Conservation (phyloP, 92 coral and sea anemone species). For the Pocillopora grandis region DNA sequence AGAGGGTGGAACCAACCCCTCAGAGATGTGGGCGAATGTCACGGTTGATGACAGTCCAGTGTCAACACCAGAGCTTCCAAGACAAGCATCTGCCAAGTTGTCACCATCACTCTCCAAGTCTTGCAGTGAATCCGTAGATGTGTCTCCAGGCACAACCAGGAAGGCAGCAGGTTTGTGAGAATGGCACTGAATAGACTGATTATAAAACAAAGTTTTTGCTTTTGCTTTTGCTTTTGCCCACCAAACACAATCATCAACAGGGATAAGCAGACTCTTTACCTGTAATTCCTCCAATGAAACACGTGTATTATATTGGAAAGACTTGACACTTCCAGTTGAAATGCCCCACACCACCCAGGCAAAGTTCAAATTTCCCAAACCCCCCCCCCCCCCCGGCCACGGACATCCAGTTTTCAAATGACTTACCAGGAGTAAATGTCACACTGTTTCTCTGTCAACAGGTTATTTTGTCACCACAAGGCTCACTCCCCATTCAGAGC, state of each 20-base stretch:
- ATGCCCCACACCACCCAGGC: too few relatives aligned
- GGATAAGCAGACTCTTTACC: too few relatives aligned
- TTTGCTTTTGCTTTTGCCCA: too few relatives aligned
- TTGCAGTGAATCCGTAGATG: neutral
- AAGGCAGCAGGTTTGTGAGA: conserved; percentile 5
- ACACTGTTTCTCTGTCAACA: neutral
- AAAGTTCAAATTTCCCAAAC: too few relatives aligned
- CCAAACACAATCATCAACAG: too few relatives aligned
- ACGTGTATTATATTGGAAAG: too few relatives aligned
- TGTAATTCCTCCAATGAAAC: too few relatives aligned
- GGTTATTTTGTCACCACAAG: conserved; percentile 75
- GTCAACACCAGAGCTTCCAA: conserved; percentile 32
- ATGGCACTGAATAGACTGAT: too few relatives aligned
- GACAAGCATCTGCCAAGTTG: neutral
- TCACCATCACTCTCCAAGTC: neutral
- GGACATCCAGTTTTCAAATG: neutral
- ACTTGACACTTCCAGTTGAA: too few relatives aligned
- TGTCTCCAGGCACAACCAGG: neutral
- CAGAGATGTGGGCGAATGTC: conserved; percentile 34
- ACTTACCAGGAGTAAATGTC: neutral
- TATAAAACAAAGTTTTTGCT: too few relatives aligned
- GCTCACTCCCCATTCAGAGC: conserved; percentile 79
- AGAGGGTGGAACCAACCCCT: conserved; percentile 20
- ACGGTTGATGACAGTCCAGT: conserved; percentile 22
- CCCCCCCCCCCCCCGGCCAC: too few relatives aligned